These are phyloP conservation scores for Bursaphelenchus mucronatus DNA, from an alignment of 1,140 invertebrate genomes.

Conservation along the genomic window DNA sequence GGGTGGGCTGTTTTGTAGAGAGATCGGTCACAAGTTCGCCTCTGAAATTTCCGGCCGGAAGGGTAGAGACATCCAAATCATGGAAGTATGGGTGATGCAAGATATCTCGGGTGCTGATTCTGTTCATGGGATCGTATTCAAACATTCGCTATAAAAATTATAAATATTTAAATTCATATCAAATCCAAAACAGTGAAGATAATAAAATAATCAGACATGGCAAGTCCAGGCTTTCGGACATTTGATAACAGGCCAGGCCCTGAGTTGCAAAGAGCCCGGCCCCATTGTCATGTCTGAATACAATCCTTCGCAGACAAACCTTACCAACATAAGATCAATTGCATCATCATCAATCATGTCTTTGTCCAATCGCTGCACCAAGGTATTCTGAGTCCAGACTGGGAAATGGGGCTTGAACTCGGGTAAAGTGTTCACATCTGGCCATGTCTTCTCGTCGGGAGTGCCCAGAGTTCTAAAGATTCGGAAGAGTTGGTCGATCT, in stretches of 20 bases:
- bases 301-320: too few relatives aligned
- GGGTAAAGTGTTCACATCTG: slow-evolving; percentile 76
- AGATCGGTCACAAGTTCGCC: slow-evolving; percentile 26
- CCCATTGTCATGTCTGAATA: too few relatives aligned
- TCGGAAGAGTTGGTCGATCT: slow-evolving; percentile 88
- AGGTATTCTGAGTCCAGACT: slow-evolving; percentile 73
- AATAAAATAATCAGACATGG: too few relatives aligned
- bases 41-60: slow-evolving; percentile 45
- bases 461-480: slow-evolving; percentile 80
- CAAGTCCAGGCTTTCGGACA: too few relatives aligned
- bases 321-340: too few relatives aligned
- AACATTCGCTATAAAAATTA: slow-evolving; percentile 70
- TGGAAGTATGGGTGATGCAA: slow-evolving; percentile 75
- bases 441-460: slow-evolving; percentile 84
- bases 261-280: too few relatives aligned
- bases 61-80: slow-evolving; percentile 29
- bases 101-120: slow-evolving; percentile 72
- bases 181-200: too few relatives aligned
- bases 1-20: too few relatives aligned
- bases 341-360: too few relatives aligned
- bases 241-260: too few relatives aligned
- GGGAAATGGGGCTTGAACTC: slow-evolving; percentile 87
- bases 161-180: neutral
- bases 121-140: slow-evolving; percentile 72
- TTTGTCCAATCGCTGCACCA: too few relatives aligned